These are phyloP conservation scores for Balanococcus diminutus DNA, from an alignment of 2,888 invertebrate genomes.

Conservation along the genomic window DNA sequence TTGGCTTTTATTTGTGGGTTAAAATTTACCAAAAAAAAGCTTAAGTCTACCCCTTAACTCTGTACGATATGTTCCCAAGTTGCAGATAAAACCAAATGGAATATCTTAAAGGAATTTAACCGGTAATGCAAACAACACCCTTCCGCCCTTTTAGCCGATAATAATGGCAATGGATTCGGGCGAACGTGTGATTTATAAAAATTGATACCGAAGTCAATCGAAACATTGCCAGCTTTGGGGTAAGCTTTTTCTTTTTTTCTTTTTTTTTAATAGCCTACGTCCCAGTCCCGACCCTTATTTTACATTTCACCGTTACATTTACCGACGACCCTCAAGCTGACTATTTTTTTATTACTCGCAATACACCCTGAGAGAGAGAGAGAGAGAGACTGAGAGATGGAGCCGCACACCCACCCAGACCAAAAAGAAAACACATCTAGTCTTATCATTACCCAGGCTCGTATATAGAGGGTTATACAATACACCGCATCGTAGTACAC, in stretches of 20 bases:
- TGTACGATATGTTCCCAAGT: conserved; percentile 57
- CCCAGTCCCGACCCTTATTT: conserved; percentile 49
- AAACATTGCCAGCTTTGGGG: conserved; percentile 53
- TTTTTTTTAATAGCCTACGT: conserved; percentile 26
- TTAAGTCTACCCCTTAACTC: conserved; percentile 47
- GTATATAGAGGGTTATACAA: background rate
- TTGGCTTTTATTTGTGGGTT: conserved; percentile 51
- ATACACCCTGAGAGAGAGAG: background rate
- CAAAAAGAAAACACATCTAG: conserved; percentile 14
- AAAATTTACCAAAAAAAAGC: conserved; percentile 43
- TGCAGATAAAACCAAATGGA: conserved; percentile 59
- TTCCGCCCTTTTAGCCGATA: conserved; percentile 55
- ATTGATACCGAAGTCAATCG: conserved; percentile 54
- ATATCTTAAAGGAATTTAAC: conserved; percentile 59
- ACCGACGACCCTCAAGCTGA: conserved; percentile 51
- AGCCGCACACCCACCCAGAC: conserved; percentile 7
- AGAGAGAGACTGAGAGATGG: background rate
- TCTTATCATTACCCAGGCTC: conserved; percentile 45
- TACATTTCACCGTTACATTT: conserved; percentile 54
- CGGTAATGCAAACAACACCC: conserved; percentile 55
- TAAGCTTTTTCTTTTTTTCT: conserved; percentile 48
- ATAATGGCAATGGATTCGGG: conserved; percentile 54
- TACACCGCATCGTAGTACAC: background rate
- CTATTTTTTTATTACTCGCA: conserved; percentile 51
- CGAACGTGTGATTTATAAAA: conserved; percentile 55